Evolutionary conservation across 2,888 invertebrate genomes (phyloP).

Genomic region (Aquatica leii): DNA sequence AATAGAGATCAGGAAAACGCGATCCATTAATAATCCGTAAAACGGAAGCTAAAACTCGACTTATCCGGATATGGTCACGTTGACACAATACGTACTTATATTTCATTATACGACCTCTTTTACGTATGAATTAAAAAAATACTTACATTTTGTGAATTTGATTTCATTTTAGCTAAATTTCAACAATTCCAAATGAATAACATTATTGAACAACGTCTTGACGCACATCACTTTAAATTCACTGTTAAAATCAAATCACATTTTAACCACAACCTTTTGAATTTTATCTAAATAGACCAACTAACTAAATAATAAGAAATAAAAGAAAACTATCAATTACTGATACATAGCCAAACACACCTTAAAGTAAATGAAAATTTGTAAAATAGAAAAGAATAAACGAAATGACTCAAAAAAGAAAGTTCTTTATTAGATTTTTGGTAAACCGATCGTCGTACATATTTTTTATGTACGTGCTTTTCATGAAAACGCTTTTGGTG

Average conservation of each 20-base stretch:
- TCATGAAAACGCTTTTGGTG: constrained; percentile 39
- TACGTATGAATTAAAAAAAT: neutral
- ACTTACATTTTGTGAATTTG: constrained; percentile 34
- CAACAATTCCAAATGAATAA: constrained; percentile 20
- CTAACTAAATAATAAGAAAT: constrained; percentile 5
- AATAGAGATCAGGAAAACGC: constrained; percentile 4
- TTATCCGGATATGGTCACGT: constrained; percentile 1
- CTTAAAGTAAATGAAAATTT: constrained; percentile 24
- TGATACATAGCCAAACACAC: constrained; percentile 32
- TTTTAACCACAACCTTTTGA: constrained; percentile 21
- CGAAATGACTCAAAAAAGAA: constrained; percentile 6
- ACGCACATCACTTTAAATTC: constrained; percentile 21
- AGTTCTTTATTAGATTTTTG: constrained; percentile 8
- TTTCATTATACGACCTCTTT: neutral
- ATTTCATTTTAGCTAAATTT: constrained; percentile 31
- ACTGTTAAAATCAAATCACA: constrained; percentile 27
- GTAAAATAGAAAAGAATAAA: constrained; percentile 16
- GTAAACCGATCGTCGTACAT: constrained; percentile 22
- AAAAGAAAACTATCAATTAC: constrained; percentile 15
- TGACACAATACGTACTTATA: neutral
- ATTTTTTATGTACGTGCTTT: constrained; percentile 27
- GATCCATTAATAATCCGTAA: constrained; percentile 2
- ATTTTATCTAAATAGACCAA: neutral
- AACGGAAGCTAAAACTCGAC: constrained; percentile 5
- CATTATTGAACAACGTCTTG: constrained; percentile 21